Base-by-base conservation (phyloP, 2,888 invertebrate species). In the Scaptomyza reducta region DNA sequence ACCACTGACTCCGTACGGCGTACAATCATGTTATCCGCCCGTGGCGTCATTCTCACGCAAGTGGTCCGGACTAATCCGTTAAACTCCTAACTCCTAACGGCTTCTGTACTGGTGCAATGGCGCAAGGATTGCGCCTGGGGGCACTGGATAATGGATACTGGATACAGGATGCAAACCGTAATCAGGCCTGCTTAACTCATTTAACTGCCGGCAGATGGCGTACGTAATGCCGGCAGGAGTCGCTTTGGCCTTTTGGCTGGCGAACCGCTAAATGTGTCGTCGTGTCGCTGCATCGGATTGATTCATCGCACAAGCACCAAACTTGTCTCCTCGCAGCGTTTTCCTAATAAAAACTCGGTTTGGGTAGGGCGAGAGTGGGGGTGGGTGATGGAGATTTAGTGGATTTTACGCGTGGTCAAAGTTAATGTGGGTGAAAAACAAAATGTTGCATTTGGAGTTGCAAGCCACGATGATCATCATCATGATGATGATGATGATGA, bases 371-470 rank as follows among this genome's bases (percentile, higher is more conserved):
- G 13, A 13, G 18, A 6, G 27, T 1, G 7, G 6, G 27, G 27
- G 27, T 6, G 2, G 31, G 16, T 0, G 11, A 13, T 4, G 6
- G 18, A 6, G 10, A 9, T n/a, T 29, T 18, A 7, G 53, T 13
- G 38, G 35, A 45, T 62, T 58, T 62, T 42, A 69, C 54, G 72
- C 56, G 53, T 63, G 68, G 47, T 58, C 61, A 57, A 60, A 70
- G 65, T 63, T 70, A 70, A 74, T 10, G 3, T 6, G n/a, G n/a
- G 10, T 11, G n/a, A 6, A 38, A 56, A 70, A 54, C 73, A 75
- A 75, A 75, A 76, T 79, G 69, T 74, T 79, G 70, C 70, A 66
- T 74, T 70, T 65, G 51, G 40, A 65, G 62, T 54, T 53, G 56
- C 58, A 44, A 51, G 46, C 47, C 41, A 42, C 40, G 46, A 38